A percentile compares a stretch with the other conserved stretches of the same genome.
These are phyloP conservation scores for Azemiops feae DNA, from an alignment of 2,113 vertebrate genomes.

Conservation along the genomic window DNA sequence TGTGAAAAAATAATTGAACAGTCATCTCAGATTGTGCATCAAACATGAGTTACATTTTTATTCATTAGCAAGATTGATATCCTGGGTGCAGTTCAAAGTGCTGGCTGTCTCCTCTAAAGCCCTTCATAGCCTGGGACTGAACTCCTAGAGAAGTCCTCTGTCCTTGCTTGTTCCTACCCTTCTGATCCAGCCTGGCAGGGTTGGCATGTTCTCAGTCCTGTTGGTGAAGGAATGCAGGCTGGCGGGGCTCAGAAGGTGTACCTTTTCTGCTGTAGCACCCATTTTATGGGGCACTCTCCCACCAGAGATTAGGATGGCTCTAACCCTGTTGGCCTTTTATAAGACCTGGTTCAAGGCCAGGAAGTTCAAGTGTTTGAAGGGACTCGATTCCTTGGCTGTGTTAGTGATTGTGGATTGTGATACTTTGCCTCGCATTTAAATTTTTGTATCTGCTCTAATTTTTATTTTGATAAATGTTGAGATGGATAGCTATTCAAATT, in stretches of 20 bases:
- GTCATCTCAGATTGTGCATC: neutral
- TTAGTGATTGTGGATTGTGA: neutral
- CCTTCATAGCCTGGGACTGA: neutral
- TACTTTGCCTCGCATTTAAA: neutral
- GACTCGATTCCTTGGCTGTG: neutral
- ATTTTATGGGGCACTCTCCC: neutral
- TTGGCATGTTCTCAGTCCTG: neutral
- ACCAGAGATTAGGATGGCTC: neutral
- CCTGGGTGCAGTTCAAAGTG: neutral
- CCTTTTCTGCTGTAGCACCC: neutral
- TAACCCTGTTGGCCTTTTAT: neutral
- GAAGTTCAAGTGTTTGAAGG: neutral
- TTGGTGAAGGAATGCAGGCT: neutral
- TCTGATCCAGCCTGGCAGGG: neutral
- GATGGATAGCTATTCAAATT: neutral
- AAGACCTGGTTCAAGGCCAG: neutral
- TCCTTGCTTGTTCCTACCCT: neutral
- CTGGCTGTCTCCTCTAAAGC: neutral
- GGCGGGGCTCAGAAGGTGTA: neutral
- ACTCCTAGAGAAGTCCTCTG: neutral
- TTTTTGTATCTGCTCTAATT: neutral
- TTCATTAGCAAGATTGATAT: neutral
- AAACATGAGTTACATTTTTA: neutral
- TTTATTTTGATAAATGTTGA: neutral
- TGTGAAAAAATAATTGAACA: neutral